Percentiles rank a stretch among this genome's conserved stretches.
These are phyloP conservation scores for Poeciliopsis turrubarensis DNA, from an alignment of 2,113 vertebrate species.

Conservation along the genomic window DNA sequence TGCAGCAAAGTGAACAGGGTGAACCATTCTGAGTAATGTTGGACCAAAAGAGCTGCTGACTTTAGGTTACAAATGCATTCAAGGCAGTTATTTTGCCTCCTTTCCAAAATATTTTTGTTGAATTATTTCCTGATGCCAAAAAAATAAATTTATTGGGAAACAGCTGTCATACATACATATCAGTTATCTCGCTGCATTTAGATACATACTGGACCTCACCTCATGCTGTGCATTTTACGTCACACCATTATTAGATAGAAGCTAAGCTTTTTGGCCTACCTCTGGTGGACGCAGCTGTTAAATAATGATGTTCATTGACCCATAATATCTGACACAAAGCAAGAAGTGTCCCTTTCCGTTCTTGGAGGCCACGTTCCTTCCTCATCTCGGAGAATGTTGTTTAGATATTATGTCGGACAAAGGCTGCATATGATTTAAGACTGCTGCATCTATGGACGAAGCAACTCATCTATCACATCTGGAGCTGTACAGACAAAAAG, in stretches of 20 bases:
- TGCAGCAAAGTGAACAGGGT: no score
- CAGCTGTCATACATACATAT: background rate
- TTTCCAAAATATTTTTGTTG: no score
- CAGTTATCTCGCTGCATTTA: background rate
- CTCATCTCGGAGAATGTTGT: slow-evolving; percentile 36
- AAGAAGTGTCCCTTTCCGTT: slow-evolving; percentile 31
- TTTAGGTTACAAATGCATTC: no score
- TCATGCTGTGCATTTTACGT: no score
- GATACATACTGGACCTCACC: slow-evolving; percentile 31
- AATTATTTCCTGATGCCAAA: no score
- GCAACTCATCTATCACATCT: slow-evolving; percentile 68
- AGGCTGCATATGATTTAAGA: slow-evolving; percentile 57
- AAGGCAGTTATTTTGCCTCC: no score
- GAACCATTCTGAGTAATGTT: no score
- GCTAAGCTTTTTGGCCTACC: background rate
- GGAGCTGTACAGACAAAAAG: slow-evolving; percentile 4
- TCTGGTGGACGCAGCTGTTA: slow-evolving; percentile 35
- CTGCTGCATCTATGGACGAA: background rate
- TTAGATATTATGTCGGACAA: slow-evolving; percentile 30
- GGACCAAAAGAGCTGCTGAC: no score
- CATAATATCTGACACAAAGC: slow-evolving; percentile 36
- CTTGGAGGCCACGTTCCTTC: slow-evolving; percentile 40
- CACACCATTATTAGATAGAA: no score
- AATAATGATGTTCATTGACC: slow-evolving; percentile 50
- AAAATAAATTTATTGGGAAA: no score